phyloP scores from a whole-genome alignment of 2,797 vertebrate genomes.

The Tadarida brasiliensis region DNA sequence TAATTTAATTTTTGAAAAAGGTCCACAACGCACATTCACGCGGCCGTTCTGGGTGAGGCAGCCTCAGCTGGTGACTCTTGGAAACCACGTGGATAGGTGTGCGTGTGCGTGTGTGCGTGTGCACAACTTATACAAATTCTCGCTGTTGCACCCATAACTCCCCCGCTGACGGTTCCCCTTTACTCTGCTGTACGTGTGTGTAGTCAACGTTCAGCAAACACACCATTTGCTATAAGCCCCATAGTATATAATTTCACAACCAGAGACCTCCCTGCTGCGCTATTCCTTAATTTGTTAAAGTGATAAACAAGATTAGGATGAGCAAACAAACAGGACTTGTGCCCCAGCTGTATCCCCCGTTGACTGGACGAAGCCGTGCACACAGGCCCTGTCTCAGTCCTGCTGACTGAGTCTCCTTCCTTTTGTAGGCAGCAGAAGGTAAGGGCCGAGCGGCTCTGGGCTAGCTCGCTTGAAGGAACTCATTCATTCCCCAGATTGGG shows the following conservation, averaged over 20 bases:
- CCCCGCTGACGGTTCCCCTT: constrained; percentile 64
- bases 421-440: constrained; percentile 17
- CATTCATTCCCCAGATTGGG: neutral
- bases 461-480: constrained; percentile 42
- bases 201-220: constrained; percentile 51
- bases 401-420: constrained; percentile 45
- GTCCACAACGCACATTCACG: constrained; percentile 63
- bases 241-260: constrained; percentile 39
- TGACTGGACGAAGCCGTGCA: constrained; percentile 68
- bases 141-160: neutral
- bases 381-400: constrained; percentile 65
- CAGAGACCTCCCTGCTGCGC: neutral
- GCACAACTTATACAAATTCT: neutral
- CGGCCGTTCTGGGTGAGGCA: constrained; percentile 68
- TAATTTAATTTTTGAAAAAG: constrained; percentile 72
- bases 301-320: constrained; percentile 76
- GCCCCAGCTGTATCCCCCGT: constrained; percentile 64
- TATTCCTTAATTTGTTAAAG: constrained; percentile 68
- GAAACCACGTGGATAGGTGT: accelerated
- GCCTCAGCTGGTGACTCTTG: neutral
- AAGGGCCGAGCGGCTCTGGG: neutral
- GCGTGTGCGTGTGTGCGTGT: neutral
- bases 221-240: constrained; percentile 67
- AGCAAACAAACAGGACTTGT: constrained; percentile 74
- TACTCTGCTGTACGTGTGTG: constrained; percentile 72